Percentiles rank a stretch among this genome's conserved stretches.
Conservation (phyloP, 2,113 vertebrate genomes). For the Chaetorhynchus papuensis region DNA sequence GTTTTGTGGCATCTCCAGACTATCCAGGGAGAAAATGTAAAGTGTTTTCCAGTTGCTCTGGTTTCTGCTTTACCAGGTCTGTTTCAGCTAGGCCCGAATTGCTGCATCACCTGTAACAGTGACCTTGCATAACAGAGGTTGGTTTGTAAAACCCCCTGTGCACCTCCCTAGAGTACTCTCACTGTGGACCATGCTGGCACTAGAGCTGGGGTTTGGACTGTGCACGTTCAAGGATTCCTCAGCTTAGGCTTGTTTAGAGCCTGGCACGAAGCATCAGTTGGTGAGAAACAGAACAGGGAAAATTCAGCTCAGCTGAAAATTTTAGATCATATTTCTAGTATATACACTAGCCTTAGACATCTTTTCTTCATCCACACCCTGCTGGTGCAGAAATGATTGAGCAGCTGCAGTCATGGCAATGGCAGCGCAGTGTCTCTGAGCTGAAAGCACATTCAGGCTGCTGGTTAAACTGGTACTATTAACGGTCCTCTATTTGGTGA, state of each 20-base stretch:
- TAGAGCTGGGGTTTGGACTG: not conserved
- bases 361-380: not conserved
- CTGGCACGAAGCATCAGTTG: rapidly evolving
- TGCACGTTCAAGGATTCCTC: not conserved
- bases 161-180: rapidly evolving
- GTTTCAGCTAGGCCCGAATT: not conserved
- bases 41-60: not conserved
- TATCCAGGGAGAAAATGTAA: not conserved
- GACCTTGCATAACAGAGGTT: not conserved
- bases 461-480: not conserved
- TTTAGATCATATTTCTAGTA: not conserved
- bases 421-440: not conserved
- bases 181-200: rapidly evolving
- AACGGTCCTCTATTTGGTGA: not conserved
- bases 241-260: not conserved
- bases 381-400: not conserved
- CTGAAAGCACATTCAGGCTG: not conserved
- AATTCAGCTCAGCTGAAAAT: not conserved
- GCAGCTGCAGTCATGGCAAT: not conserved
- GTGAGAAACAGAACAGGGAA: not conserved
- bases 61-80: not conserved
- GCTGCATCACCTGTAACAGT: not conserved
- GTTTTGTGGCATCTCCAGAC: not conserved
- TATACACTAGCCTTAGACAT: not conserved
- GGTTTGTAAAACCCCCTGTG: not conserved